These are phyloP conservation scores for Steinernema carpocapsae DNA, from an alignment of 2,888 invertebrate genomes.

Conservation along the genomic window DNA sequence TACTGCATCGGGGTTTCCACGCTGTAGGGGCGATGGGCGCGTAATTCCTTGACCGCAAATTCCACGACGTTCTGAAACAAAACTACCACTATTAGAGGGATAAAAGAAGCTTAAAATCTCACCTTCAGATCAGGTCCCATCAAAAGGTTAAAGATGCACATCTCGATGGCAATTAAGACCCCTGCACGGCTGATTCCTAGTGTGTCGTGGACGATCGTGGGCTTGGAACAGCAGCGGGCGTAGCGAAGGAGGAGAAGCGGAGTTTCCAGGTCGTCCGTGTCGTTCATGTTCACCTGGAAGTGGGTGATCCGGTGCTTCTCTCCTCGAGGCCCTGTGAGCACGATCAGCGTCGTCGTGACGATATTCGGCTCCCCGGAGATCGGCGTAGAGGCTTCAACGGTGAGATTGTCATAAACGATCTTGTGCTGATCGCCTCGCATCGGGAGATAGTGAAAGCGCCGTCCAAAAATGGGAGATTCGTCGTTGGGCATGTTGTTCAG, in stretches of 20 bases:
- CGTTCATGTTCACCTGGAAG: constrained; percentile 67
- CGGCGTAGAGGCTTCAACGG: neutral
- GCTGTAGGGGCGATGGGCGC: constrained; percentile 59
- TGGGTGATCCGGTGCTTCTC: constrained; percentile 62
- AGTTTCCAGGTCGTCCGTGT: constrained; percentile 58
- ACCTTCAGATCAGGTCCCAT: constrained; percentile 64
- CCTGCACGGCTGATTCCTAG: constrained; percentile 63
- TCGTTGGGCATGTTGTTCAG: constrained; percentile 77
- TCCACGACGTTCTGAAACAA: constrained; percentile 64
- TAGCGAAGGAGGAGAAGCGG: constrained; percentile 59
- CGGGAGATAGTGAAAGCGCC: neutral
- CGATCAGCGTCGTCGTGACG: neutral
- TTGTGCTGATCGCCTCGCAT: neutral
- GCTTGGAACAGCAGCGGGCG: constrained; percentile 55
- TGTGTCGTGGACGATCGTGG: constrained; percentile 62
- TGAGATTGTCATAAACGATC: neutral
- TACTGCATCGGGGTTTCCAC: constrained; percentile 68
- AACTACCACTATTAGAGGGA: constrained; percentile 1
- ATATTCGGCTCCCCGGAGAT: neutral
- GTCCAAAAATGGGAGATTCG: neutral
- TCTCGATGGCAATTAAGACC: constrained; percentile 60
- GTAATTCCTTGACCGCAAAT: constrained; percentile 62
- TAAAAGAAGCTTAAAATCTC: neutral
- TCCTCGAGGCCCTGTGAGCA: constrained; percentile 53
- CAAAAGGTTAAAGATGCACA: constrained; percentile 61